Conservation (phyloP, 64 coral and sea anemone genomes). For the Stylophora pistillata region DNA sequence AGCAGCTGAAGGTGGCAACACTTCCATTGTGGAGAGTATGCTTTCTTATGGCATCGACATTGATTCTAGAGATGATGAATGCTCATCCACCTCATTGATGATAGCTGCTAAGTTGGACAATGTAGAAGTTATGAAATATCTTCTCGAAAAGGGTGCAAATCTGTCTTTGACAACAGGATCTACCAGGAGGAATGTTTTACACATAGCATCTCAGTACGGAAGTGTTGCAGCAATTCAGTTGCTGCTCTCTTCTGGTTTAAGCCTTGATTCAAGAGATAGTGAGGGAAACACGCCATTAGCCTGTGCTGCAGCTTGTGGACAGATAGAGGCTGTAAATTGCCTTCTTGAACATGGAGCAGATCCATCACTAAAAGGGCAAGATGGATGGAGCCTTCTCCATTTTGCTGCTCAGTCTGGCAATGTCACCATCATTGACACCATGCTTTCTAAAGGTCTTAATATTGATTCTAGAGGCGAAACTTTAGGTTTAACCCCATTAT, state of each 20-base stretch:
- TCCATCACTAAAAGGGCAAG: not conserved
- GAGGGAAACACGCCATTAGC: not conserved
- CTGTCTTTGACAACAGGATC: not conserved
- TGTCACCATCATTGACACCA: not conserved
- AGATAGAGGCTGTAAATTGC: not conserved
- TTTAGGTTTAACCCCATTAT: not conserved
- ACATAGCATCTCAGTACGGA: not conserved
- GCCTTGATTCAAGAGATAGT: not conserved
- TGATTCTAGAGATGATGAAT: not conserved
- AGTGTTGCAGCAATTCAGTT: not conserved
- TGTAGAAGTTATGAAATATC: not conserved
- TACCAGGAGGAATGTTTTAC: not conserved
- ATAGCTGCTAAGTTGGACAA: not conserved
- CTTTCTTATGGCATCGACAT: not conserved
- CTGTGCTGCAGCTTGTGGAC: not conserved
- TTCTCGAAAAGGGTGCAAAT: not conserved
- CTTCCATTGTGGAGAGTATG: not conserved
- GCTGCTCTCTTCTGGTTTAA: not conserved
- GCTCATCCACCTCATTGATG: not conserved
- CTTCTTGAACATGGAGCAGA: not conserved
- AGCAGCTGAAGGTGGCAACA: not conserved
- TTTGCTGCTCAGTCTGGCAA: not conserved
- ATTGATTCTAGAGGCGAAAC: not conserved
- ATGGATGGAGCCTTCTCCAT: not conserved
- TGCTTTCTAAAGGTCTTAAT: not conserved